Percentiles rank a stretch among this genome's conserved stretches.
Evolutionary conservation across 1,140 invertebrate genomes (phyloP).

Genomic region (Drosophila ercepeae): DNA sequence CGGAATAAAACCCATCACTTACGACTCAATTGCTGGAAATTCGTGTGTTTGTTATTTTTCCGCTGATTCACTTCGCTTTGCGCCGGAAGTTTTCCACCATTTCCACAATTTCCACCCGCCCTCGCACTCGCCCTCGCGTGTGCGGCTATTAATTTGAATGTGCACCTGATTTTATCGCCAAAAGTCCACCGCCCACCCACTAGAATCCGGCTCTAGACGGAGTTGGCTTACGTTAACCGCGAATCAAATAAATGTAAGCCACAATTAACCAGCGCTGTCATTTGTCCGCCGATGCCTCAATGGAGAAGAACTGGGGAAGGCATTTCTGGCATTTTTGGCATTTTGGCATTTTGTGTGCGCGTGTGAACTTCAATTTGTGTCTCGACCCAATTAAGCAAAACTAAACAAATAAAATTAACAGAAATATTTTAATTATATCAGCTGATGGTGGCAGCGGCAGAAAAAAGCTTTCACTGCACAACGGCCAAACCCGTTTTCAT

Average conservation of each 20-base stretch:
- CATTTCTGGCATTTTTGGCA: not conserved
- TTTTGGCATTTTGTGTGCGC: slow-evolving; percentile 11
- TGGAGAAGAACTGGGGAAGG: slow-evolving; percentile 31
- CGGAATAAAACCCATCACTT: slow-evolving; percentile 7
- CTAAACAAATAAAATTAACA: slow-evolving; percentile 36
- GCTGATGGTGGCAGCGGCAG: slow-evolving; percentile 35
- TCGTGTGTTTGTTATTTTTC: slow-evolving; percentile 25
- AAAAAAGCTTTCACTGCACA: slow-evolving; percentile 75
- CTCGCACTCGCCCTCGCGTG: slow-evolving; percentile 36
- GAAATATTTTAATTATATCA: slow-evolving; percentile 60
- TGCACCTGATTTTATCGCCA: slow-evolving; percentile 59
- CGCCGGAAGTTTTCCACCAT: slow-evolving; percentile 34
- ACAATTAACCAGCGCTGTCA: slow-evolving; percentile 61
- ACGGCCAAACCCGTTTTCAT: slow-evolving; percentile 64
- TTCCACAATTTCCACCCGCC: not conserved
- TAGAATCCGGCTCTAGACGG: slow-evolving; percentile 7
- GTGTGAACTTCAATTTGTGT: slow-evolving; percentile 28
- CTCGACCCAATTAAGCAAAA: slow-evolving; percentile 63
- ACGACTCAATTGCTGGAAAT: slow-evolving; percentile 59
- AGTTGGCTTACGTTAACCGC: slow-evolving; percentile 36
- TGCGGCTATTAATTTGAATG: slow-evolving; percentile 61
- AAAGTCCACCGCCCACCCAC: slow-evolving; percentile 4
- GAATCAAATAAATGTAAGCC: slow-evolving; percentile 61
- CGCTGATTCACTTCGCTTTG: slow-evolving; percentile 40
- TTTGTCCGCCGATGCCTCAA: slow-evolving; percentile 53